Evolutionary conservation across 2,797 vertebrate genomes (phyloP), one percentile per base, ranked within the genome.

Genomic region (Lepilemur ruficaudatus): DNA sequence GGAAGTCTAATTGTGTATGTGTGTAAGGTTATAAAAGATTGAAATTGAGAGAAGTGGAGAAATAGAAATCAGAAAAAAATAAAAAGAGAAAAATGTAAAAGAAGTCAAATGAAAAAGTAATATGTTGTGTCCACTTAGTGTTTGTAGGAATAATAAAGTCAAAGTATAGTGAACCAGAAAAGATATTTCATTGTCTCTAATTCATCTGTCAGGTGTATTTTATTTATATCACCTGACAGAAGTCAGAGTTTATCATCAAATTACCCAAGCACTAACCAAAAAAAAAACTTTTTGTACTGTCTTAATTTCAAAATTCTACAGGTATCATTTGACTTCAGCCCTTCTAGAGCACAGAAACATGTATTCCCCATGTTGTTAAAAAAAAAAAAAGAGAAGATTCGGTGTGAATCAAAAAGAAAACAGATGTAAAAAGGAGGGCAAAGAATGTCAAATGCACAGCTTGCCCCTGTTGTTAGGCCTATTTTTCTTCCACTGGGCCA

Each of bases 61-160:
- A 61, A 82, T 7, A 81, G 18, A 84, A 88, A 92, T 81, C 1
- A 43, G 14, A 92, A 75, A 55, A 55, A 93, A 59, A 83, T 48
- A 12, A 93, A 89, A 50, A 75, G 4, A 50, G 41, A 91, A 85
- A 75, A 57, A 70, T 35, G 43, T 88, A 93, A 43, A 22, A 69
- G 28, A 93, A 91, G 17, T 83, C 25, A 85, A 89, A 92, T 61
- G 15, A 48, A 72, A 93, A 87, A 92, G 78, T 67, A 84, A 89
- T 91, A 75, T n/a, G 87, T 38, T 87, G 9, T 85, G 2, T 88
- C 41, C 94, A 85, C 46, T 88, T 96, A 76, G 41, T 61, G n/a
- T 15, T 92, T 82, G 25, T 82, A 91, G 63, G 28, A 81, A 89
- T 85, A 76, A 95, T 67, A 90, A 95, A 94, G 63, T 76, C 35